A percentile compares a stretch with the other conserved stretches of the same genome.
Conservation (phyloP, 2,797 vertebrate genomes). For the Nasua narica region DNA sequence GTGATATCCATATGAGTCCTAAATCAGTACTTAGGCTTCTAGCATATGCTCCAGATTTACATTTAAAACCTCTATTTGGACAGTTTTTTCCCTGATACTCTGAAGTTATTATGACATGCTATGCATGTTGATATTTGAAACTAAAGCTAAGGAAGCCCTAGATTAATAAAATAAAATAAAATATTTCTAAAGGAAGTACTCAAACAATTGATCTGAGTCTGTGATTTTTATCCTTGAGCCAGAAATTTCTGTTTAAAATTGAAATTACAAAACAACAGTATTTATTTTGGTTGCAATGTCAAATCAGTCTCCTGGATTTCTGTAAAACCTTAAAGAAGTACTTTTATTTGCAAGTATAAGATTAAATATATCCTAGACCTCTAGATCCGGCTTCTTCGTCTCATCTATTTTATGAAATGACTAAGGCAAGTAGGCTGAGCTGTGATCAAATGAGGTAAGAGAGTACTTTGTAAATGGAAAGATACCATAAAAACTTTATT, state of each 20-base stretch:
- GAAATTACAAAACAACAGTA: not conserved
- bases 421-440: not conserved
- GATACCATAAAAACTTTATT: not conserved
- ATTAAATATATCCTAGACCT: not conserved
- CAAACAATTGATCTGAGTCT: not conserved
- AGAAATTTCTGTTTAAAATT: conserved; percentile 33
- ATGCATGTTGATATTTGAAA: not conserved
- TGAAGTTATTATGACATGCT: not conserved
- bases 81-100: not conserved
- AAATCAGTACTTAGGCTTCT: not conserved
- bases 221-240: not conserved
- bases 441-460: conserved; percentile 21
- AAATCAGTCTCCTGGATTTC: not conserved
- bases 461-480: not conserved
- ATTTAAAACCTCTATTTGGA: not conserved
- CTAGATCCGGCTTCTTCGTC: not conserved
- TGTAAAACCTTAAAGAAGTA: not conserved
- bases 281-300: not conserved
- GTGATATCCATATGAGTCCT: not conserved
- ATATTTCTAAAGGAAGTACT: not conserved
- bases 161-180: not conserved
- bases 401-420: not conserved
- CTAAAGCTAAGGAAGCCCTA: not conserved
- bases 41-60: not conserved
- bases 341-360: not conserved